phyloP scores from a whole-genome alignment of 2,113 vertebrate genomes.

The Clarias gariepinus region DNA sequence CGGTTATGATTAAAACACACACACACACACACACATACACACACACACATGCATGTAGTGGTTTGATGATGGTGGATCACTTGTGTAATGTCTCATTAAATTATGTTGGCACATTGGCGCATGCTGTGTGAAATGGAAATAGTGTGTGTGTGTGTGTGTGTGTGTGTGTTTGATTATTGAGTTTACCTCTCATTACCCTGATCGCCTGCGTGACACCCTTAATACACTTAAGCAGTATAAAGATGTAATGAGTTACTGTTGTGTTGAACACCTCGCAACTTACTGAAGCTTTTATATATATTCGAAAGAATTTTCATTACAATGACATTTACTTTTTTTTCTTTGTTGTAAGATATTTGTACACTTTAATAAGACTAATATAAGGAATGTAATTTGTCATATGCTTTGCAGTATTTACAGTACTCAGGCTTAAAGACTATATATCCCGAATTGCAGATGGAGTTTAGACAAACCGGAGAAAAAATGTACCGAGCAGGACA shows the following conservation, averaged over 20 bases:
- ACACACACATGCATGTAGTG: not conserved
- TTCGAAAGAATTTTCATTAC: not conserved
- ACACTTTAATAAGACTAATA: not conserved
- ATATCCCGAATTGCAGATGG: not conserved
- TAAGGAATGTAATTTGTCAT: not conserved
- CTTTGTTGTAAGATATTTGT: not conserved
- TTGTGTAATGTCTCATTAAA: constrained; percentile 72
- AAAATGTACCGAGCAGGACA: not conserved
- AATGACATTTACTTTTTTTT: not conserved
- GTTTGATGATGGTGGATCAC: constrained; percentile 54
- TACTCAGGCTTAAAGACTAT: not conserved
- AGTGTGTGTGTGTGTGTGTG: not conserved
- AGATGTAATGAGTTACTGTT: not conserved
- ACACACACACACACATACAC: not conserved
- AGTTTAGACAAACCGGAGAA: not conserved
- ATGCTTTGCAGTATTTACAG: not conserved
- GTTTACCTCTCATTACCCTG: not conserved
- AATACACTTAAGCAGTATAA: not conserved
- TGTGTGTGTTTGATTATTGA: constrained; percentile 11
- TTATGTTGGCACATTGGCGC: constrained; percentile 66
- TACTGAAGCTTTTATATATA: not conserved
- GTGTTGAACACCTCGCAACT: not conserved
- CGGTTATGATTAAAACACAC: not conserved
- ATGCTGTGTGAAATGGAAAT: constrained; percentile 53
- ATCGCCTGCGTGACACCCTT: not conserved